phyloP scores from a whole-genome alignment of 1,140 invertebrate species.

The Pentalonia nigronervosa region DNA sequence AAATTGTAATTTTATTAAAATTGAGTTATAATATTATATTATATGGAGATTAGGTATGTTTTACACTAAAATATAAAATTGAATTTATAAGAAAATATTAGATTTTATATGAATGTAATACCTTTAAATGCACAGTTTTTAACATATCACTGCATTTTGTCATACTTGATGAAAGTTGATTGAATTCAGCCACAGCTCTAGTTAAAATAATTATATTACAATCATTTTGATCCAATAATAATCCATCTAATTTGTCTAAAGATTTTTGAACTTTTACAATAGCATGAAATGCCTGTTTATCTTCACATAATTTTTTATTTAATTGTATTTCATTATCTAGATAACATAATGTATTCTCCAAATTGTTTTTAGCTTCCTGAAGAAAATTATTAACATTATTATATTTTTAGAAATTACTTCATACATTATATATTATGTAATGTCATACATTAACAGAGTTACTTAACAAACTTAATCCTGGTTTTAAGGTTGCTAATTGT shows the following conservation, averaged over 20 bases:
- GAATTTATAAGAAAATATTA: neutral
- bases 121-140: conserved; percentile 16
- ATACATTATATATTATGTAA: neutral
- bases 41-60: neutral
- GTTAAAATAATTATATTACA: neutral
- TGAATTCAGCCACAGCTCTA: conserved; percentile 35
- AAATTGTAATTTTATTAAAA: neutral
- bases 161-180: conserved; percentile 39
- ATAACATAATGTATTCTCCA: conserved; percentile 33
- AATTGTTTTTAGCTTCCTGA: conserved; percentile 46
- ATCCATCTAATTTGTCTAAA: conserved; percentile 37
- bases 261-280: conserved; percentile 42
- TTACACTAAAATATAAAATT: neutral
- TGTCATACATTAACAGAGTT: conserved; percentile 22
- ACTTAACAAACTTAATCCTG: conserved; percentile 24
- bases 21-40: neutral
- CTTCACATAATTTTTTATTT: conserved; percentile 38
- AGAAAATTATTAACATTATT: neutral
- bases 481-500: conserved; percentile 48
- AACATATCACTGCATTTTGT: conserved; percentile 13
- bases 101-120: neutral
- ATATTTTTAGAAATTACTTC: neutral
- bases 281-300: conserved; percentile 45
- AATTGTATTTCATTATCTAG: conserved; percentile 44
- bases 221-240: conserved; percentile 43